Percentiles rank a stretch among this genome's conserved stretches.
phyloP scores from a whole-genome alignment of 2,113 vertebrate genomes.

The Toxotes jaculatrix region DNA sequence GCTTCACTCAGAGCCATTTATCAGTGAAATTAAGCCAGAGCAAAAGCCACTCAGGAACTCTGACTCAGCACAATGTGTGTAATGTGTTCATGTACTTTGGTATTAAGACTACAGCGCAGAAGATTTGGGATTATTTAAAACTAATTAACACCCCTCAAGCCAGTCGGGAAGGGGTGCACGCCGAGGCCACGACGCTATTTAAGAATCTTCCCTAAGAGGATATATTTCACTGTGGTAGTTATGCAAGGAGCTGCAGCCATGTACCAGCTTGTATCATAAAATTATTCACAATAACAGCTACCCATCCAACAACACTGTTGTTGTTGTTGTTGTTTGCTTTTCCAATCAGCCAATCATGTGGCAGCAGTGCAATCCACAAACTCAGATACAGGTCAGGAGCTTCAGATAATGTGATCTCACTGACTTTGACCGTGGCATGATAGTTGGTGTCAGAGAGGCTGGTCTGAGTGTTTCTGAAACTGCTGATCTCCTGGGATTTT shows the following conservation, averaged over 20 bases:
- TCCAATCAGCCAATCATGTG: not conserved
- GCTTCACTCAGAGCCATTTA: conserved; percentile 29
- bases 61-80: conserved; percentile 59
- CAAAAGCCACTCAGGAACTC: conserved; percentile 42
- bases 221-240: not conserved
- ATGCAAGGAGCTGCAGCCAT: conserved; percentile 15
- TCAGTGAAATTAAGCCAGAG: conserved; percentile 37
- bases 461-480: not conserved
- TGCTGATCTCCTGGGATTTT: not conserved
- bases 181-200: conserved; percentile 44
- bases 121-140: conserved; percentile 58
- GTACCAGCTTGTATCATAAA: conserved; percentile 7
- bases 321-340: not conserved
- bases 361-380: not conserved
- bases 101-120: conserved; percentile 33
- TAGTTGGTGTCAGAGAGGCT: not conserved
- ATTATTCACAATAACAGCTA: not conserved
- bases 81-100: conserved; percentile 11
- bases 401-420: not conserved
- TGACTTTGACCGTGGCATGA: not conserved
- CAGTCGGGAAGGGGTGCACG: conserved; percentile 38
- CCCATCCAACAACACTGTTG: not conserved
- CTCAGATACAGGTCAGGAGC: not conserved
- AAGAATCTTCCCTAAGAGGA: conserved; percentile 24
- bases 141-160: conserved; percentile 60